Conservation (phyloP, 1,140 invertebrate species). For the Mesaphorura yosii region DNA sequence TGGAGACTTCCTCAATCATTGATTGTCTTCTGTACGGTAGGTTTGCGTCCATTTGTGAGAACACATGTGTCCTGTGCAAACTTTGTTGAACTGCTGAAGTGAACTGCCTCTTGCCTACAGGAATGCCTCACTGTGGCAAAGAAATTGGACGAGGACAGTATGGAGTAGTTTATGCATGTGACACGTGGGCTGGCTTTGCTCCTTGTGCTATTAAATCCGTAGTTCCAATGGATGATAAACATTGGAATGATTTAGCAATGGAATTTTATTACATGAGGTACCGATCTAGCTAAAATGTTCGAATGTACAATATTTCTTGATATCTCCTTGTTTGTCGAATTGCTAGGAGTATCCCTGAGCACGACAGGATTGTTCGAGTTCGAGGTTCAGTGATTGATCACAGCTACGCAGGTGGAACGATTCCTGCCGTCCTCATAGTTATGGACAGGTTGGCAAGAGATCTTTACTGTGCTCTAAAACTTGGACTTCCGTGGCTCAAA, state of each 20-base stretch:
- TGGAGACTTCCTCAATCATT: slow-evolving; percentile 72
- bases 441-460: slow-evolving; percentile 62
- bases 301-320: neutral
- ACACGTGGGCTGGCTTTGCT: slow-evolving; percentile 53
- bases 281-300: neutral
- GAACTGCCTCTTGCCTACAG: slow-evolving; percentile 35
- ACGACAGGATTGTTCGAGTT: slow-evolving; percentile 67
- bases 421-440: slow-evolving; percentile 66
- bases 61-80: neutral
- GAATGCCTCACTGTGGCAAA: slow-evolving; percentile 61
- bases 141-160: slow-evolving; percentile 84
- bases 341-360: slow-evolving; percentile 64
- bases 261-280: slow-evolving; percentile 77
- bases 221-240: slow-evolving; percentile 75
- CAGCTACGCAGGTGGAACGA: slow-evolving; percentile 51
- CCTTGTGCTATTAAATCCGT: slow-evolving; percentile 83
- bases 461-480: slow-evolving; percentile 66
- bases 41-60: neutral
- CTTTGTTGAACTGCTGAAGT: neutral
- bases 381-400: slow-evolving; percentile 74
- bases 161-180: slow-evolving; percentile 79
- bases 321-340: neutral
- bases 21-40: slow-evolving; percentile 58
- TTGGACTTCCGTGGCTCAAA: slow-evolving; percentile 53
- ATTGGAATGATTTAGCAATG: slow-evolving; percentile 84